Evolutionary conservation across 1,140 invertebrate genomes (phyloP), one percentile per base, ranked within the genome.

Genomic region (Nebria ingens): DNA sequence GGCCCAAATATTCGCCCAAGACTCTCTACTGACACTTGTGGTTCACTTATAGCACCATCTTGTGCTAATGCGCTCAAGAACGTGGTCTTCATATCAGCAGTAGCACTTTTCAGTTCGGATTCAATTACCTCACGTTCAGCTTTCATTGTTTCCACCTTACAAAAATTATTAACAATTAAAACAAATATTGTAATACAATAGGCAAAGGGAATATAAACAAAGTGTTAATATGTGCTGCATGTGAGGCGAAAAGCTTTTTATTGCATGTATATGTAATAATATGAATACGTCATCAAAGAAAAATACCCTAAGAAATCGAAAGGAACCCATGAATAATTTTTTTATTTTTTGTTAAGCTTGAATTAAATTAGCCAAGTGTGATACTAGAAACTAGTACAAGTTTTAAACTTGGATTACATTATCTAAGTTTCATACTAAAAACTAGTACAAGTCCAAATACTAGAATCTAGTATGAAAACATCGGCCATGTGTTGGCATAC

Each of bases 11-110:
- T 75, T 61, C 85, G 73, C 21, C 87, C 87, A 56, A 98, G 76
- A 60, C 81, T 82, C 61, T 86, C 82, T 1, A 83, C 76, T 0
- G 90, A 89, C 49, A 95, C 62, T 53, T 80, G 79, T 11, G 87
- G 84, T 72, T 98, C 95, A 72, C 93, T 91, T 19, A 97, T 84
- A 1, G 83, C 81, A 20, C 92, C 91, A 69, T 93, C 89, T 63
- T 87, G 81, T 9, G 84, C 79, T 58, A 98, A 71, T 1, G 91
- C 88, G 45, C 73, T 71, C 52, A 94, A 73, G 68, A 97, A 96
- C 64, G 81, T 78, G 15, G 83, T 73, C 69, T 89, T 91, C 82
- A 98, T 89, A 67, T 98, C 92, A 61, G 84, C 78, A 2, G 81
- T 85, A 2, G 85, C 77, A 21, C 82, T 84, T 67, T 96, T 95